Percentiles rank a stretch among this genome's conserved stretches.
phyloP scores from a whole-genome alignment of 2,113 vertebrate genomes.

The Larimichthys polyactis region DNA sequence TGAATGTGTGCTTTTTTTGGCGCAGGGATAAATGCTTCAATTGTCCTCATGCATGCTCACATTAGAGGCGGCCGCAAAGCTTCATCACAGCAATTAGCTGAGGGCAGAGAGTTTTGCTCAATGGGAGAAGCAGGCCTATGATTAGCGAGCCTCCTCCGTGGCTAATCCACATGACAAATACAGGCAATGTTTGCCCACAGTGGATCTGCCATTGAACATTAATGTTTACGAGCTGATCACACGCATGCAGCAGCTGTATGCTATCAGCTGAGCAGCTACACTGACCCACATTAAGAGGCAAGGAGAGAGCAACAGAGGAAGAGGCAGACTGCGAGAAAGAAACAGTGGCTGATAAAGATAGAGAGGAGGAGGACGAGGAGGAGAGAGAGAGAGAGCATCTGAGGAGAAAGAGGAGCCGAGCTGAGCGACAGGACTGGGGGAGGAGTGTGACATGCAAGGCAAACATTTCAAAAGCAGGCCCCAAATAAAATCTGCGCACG shows the following conservation, averaged over 20 bases:
- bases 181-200: constrained; percentile 19
- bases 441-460: constrained; percentile 40
- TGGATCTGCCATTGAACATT: constrained; percentile 4
- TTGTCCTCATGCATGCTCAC: neutral
- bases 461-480: constrained; percentile 58
- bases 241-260: constrained; percentile 21
- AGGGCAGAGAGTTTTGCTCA: neutral
- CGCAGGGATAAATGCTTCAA: neutral
- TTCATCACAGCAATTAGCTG: neutral
- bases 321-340: neutral
- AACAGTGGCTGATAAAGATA: constrained; percentile 8
- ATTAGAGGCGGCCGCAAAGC: neutral
- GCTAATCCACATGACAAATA: constrained; percentile 35
- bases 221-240: constrained; percentile 33
- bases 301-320: neutral
- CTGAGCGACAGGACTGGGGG: constrained; percentile 24
- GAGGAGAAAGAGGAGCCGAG: constrained; percentile 24
- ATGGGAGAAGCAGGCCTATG: neutral
- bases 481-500: constrained; percentile 45
- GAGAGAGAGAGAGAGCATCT: constrained; percentile 16
- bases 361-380: neutral
- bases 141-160: constrained; percentile 10
- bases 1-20: neutral
- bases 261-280: constrained; percentile 25
- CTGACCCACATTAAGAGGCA: constrained; percentile 47